Evolutionary conservation across 2,113 vertebrate genomes (phyloP), one percentile per base, ranked within the genome.

Genomic region (Suncus etruscus): DNA sequence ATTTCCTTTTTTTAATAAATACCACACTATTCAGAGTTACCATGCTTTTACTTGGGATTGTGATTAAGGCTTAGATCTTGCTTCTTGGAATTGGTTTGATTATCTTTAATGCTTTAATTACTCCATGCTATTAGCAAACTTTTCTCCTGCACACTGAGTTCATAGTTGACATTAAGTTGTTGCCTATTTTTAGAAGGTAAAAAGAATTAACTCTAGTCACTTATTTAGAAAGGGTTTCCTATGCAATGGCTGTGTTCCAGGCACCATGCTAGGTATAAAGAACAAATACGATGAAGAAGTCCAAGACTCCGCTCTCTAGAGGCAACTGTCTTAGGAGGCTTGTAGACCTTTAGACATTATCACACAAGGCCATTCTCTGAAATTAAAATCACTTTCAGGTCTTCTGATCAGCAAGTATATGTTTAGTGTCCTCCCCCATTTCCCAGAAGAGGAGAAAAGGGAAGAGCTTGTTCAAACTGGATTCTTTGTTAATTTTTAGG

Each of bases 161-260:
- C 27, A 77, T 73, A 6, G 5, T 45, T 80, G 72, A 51, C 58
- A 74, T 54, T 29, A 29, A 88, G 61, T 24, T 45, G 70, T 69
- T 69, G 48, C 27, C 50, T 65, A 54, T 14, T 87, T 92, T 92
- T 74, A 63, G 87, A 90, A 90, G 45, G 25, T 45, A 66, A 58
- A 69, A 51, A 8, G 20, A 65, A 31, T 66, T 9, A 31, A 75
- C 2, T 29, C 11, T 24, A 74, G 58, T 51, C 24, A 72, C 50
- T 65, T 69, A 72, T 74, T 73, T 29, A 83, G 12, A 2, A 48
- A 27, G 66, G 63, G 32, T 72, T 80, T 77, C 11, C 11, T 84
- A 14, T 84, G 29, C 31, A 18, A 1, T 11, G 79, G 5, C 51
- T 91, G 73, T 79, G 78, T 63, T 76, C 14, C 54, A 54, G 66